phyloP scores from a whole-genome alignment of 2,797 vertebrate species.

The Lepidocolaptes lacrymiger region DNA sequence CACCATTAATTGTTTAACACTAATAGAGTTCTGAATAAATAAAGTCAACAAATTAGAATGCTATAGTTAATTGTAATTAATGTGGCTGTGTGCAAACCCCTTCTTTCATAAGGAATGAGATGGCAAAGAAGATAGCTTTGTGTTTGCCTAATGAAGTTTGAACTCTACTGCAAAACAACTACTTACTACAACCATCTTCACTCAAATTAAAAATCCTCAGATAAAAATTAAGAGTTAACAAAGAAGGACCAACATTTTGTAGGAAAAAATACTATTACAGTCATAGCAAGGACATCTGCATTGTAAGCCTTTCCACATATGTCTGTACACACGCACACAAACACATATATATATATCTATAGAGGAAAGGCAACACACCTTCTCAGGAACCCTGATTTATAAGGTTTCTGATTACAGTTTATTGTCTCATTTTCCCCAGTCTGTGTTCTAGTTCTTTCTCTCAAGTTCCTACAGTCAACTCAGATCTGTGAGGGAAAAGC shows the following conservation, averaged over 20 bases:
- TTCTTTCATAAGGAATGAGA: slow-evolving; percentile 19
- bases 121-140: slow-evolving; percentile 21
- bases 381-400: not conserved
- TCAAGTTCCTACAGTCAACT: not conserved
- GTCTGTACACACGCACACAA: not conserved
- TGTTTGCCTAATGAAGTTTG: slow-evolving; percentile 21
- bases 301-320: not conserved
- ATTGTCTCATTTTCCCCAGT: not conserved
- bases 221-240: not conserved
- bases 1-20: slow-evolving; percentile 56
- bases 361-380: not conserved
- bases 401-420: not conserved
- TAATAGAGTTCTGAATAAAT: slow-evolving; percentile 54
- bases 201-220: not conserved
- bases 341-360: not conserved
- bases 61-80: slow-evolving; percentile 58
- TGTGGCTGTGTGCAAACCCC: slow-evolving; percentile 18
- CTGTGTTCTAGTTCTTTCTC: not conserved
- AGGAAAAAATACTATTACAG: not conserved
- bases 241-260: not conserved
- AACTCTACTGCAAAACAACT: not conserved
- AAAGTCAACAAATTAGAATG: slow-evolving; percentile 51
- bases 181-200: not conserved
- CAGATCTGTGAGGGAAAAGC: not conserved
- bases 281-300: not conserved